Evolutionary conservation across 2,113 vertebrate genomes (phyloP), one percentile per base, ranked within the genome.

Genomic region (Grammomys surdaster): DNA sequence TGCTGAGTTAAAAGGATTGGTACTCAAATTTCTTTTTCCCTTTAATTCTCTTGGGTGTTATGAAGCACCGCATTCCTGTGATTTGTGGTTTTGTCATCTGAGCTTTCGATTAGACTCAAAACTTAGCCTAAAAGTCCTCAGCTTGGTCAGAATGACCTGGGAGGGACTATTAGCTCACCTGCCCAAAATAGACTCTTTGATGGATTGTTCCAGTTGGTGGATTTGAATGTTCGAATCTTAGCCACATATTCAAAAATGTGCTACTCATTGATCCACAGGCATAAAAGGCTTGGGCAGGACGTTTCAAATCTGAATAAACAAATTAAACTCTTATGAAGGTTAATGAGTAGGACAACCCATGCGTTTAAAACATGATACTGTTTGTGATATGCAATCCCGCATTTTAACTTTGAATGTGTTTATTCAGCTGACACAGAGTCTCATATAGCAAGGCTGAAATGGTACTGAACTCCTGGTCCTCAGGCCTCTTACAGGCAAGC

Each of bases 291-390:
- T 80, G 13, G 91, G 82, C 89, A 94, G 70, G 58, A 43, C 90
- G 75, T 87, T 95, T 93, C 91, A 88, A 93, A 92, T 85, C 13
- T 88, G 73, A 94, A 92, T 72, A 94, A 98, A 81, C 31, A 92
- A 88, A 77, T 90, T 56, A 77, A 94, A 93, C 86, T 69, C 36
- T 48, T 69, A 91, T 31, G 51, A 65, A 90, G 95, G 54, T 70
- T 92, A 93, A 96, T 82, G 43, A 88, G 9, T 10, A 58, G 40
- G 17, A 78, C 81, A 95, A 96, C 76, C 12, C 75, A 33, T 56
- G 28, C 8, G 60, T 89, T 97, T 96, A 26, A 92, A 81, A 96
- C 84, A 82, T 70, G 16, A 65, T 86, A 63, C 8, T 65, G 60
- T 2, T 88, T 36, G 63, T 48, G 56, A 78, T 77, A 88, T 76